phyloP scores from a whole-genome alignment of 2,888 invertebrate species.

The Terebella lapidaria region DNA sequence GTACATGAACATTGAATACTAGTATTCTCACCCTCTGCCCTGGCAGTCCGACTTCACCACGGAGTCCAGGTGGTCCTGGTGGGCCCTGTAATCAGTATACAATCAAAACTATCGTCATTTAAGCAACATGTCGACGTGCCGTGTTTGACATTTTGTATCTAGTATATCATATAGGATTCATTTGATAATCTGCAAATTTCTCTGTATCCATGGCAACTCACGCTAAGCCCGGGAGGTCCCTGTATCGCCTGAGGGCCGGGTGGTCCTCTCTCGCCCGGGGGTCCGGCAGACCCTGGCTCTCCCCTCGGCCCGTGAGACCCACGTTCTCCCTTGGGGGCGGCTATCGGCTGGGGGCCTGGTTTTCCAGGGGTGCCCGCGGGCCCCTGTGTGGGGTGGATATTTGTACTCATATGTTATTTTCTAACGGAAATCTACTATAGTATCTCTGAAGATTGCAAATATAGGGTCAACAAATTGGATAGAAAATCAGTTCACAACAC shows the following conservation, averaged over 20 bases:
- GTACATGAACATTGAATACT: too few relatives aligned
- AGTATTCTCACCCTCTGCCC: slow-evolving; percentile 3
- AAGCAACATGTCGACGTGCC: too few relatives aligned
- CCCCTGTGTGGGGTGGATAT: neutral
- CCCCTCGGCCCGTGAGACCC: slow-evolving; percentile 12
- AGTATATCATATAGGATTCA: too few relatives aligned
- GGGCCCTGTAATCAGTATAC: neutral
- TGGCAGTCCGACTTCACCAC: slow-evolving; percentile 7
- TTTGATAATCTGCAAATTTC: too few relatives aligned
- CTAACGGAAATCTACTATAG: too few relatives aligned
- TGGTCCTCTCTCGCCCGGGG: slow-evolving; percentile 12
- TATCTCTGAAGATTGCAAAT: too few relatives aligned
- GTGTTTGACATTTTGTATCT: too few relatives aligned
- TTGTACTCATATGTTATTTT: neutral
- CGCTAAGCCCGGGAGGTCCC: too few relatives aligned
- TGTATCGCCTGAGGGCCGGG: neutral
- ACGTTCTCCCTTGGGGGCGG: slow-evolving; percentile 31
- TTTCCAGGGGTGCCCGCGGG: slow-evolving; percentile 67
- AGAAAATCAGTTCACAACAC: too few relatives aligned
- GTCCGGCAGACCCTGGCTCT: slow-evolving; percentile 16
- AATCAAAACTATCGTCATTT: neutral
- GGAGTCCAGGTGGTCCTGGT: slow-evolving; percentile 9
- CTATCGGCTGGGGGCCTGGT: slow-evolving; percentile 66
- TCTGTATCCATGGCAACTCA: too few relatives aligned
- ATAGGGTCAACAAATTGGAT: too few relatives aligned